These are phyloP conservation scores for Cinclus mexicanus DNA, from an alignment of 2,113 vertebrate species.

Conservation along the genomic window DNA sequence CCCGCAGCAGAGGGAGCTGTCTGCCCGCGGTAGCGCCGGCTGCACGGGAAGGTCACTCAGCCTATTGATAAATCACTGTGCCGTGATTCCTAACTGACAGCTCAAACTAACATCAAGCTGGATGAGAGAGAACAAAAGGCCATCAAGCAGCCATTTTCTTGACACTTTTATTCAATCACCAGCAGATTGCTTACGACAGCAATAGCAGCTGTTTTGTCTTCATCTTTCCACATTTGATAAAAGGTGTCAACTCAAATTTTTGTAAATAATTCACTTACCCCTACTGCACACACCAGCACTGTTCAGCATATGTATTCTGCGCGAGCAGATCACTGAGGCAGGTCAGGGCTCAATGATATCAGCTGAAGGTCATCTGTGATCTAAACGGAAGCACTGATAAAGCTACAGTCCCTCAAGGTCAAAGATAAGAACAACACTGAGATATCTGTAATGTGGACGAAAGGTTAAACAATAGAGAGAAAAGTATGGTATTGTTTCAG, in stretches of 20 bases:
- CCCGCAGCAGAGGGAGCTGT: slow-evolving; percentile 81
- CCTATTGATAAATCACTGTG: slow-evolving; percentile 99
- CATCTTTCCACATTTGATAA: slow-evolving; percentile 99
- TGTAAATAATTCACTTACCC: slow-evolving; percentile 99
- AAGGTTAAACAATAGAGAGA: slow-evolving; percentile 87
- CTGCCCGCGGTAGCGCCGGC: slow-evolving; percentile 73
- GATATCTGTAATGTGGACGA: slow-evolving; percentile 85
- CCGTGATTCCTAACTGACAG: slow-evolving; percentile 99
- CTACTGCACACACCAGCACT: slow-evolving; percentile 89
- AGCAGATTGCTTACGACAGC: slow-evolving; percentile 99
- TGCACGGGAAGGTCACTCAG: slow-evolving; percentile 94
- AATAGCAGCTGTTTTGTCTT: slow-evolving; percentile 99
- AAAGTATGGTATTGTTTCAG: slow-evolving; percentile 82
- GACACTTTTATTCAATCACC: slow-evolving; percentile 99
- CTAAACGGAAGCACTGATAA: slow-evolving; percentile 84
- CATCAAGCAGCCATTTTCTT: slow-evolving; percentile 99
- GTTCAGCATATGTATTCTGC: slow-evolving; percentile 95
- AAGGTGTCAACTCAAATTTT: slow-evolving; percentile 99
- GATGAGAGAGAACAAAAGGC: slow-evolving; percentile 99
- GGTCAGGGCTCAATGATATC: slow-evolving; percentile 96
- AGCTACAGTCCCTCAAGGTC: slow-evolving; percentile 91
- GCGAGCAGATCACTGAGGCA: slow-evolving; percentile 90
- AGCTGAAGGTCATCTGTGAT: slow-evolving; percentile 94
- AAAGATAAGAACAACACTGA: slow-evolving; percentile 88
- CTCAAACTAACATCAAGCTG: slow-evolving; percentile 99